Percentiles rank a stretch among this genome's conserved stretches.
Evolutionary conservation across 2,888 invertebrate genomes (phyloP).

Genomic region (Prenolepis imparis): DNA sequence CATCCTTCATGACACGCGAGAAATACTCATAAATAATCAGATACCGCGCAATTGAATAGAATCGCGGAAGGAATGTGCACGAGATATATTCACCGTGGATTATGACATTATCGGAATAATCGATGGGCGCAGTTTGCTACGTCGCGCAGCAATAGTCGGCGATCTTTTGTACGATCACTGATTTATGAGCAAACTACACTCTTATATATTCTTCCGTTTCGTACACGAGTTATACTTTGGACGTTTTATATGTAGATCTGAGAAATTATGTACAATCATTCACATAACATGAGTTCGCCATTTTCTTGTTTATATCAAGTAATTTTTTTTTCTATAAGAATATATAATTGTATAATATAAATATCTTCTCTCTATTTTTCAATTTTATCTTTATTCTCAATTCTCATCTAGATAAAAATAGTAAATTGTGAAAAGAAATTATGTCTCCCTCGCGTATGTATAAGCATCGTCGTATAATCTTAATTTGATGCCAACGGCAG

Average conservation of each 20-base stretch:
- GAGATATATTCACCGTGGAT: conserved; percentile 53
- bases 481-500: conserved; percentile 37
- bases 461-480: conserved; percentile 4
- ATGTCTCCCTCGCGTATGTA: background rate
- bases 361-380: too few relatives aligned
- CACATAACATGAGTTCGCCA: conserved; percentile 52
- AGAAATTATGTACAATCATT: conserved; percentile 66
- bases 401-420: background rate
- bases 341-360: background rate
- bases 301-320: background rate
- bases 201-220: conserved; percentile 26
- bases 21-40: conserved; percentile 28
- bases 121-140: conserved; percentile 72
- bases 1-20: background rate
- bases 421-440: conserved; percentile 5
- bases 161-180: conserved; percentile 67
- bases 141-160: conserved; percentile 59
- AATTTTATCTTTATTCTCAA: background rate
- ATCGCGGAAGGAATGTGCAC: background rate
- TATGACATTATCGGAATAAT: conserved; percentile 75
- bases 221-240: conserved; percentile 47
- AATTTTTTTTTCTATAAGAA: background rate
- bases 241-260: conserved; percentile 61
- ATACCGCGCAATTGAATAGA: background rate
- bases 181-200: conserved; percentile 69